phyloP scores from a whole-genome alignment of 37 sponge, comb jelly and placozoan species.

The Trichoplax adhaerens region DNA sequence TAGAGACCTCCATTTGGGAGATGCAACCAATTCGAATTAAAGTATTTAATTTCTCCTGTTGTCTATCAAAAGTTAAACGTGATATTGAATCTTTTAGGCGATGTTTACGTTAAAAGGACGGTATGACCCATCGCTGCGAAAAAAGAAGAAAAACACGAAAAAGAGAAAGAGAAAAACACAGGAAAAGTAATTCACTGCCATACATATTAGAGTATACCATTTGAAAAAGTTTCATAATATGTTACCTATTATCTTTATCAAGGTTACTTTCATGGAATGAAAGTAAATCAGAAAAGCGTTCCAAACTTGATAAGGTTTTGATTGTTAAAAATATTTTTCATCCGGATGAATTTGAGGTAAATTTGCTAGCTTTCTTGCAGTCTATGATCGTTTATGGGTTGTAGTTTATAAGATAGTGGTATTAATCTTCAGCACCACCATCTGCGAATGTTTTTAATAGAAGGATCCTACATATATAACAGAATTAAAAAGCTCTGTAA shows the following conservation, averaged over 20 bases:
- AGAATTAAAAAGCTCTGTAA: conserved; percentile 69
- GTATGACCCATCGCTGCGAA: conserved; percentile 67
- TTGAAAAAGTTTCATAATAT: background rate
- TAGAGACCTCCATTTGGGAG: no score
- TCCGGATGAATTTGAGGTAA: conserved; percentile 80
- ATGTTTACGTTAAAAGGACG: conserved; percentile 71
- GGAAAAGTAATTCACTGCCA: conserved; percentile 10
- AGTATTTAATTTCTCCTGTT: no score
- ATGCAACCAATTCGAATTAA: no score
- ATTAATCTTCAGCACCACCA: background rate
- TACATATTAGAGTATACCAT: background rate
- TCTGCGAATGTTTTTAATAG: conserved; percentile 4
- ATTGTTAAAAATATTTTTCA: conserved; percentile 68
- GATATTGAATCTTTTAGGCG: conserved; percentile 22
- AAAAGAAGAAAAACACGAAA: conserved; percentile 44
- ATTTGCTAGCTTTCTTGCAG: background rate
- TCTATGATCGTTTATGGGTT: background rate
- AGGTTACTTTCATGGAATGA: conserved; percentile 74
- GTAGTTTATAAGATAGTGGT: background rate
- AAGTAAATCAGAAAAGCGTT: conserved; percentile 18
- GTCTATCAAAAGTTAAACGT: no score
- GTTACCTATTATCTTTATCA: background rate
- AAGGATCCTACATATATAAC: conserved; percentile 47
- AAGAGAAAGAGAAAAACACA: conserved; percentile 46
- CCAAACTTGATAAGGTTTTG: conserved; percentile 61